Percentiles rank a stretch among this genome's conserved stretches.
These are phyloP conservation scores for Achatina immaculata DNA, from an alignment of 1,140 invertebrate genomes.

Conservation along the genomic window DNA sequence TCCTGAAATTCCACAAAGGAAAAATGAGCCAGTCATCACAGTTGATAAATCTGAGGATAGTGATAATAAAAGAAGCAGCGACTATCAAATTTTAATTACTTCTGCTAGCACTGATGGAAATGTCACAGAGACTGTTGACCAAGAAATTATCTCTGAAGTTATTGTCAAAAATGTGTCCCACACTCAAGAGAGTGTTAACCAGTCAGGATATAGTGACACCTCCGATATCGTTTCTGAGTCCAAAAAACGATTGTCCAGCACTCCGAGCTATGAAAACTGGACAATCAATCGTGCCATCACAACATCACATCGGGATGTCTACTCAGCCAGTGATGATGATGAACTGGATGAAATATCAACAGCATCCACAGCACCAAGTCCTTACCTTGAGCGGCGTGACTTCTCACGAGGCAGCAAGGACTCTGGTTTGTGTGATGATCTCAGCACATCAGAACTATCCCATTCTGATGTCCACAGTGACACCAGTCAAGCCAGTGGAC, in stretches of 20 bases:
- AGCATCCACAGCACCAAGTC: neutral
- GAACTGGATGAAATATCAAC: neutral
- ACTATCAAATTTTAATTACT: neutral
- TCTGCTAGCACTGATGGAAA: neutral
- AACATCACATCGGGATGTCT: neutral
- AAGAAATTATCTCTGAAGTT: neutral
- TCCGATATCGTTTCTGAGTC: too few relatives aligned
- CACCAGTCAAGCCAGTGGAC: neutral
- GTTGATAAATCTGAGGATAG: neutral
- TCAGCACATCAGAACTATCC: neutral
- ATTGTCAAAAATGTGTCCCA: neutral
- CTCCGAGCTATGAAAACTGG: conserved; percentile 16
- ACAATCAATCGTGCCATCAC: conserved; percentile 16
- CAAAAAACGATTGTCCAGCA: neutral
- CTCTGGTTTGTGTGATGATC: conserved; percentile 26
- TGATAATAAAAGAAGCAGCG: neutral
- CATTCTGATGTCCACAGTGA: neutral
- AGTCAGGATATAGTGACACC: too few relatives aligned
- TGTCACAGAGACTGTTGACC: neutral
- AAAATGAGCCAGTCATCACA: neutral
- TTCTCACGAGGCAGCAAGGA: conserved; percentile 12
- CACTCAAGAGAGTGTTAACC: neutral
- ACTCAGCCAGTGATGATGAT: conserved; percentile 20
- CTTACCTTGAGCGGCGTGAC: neutral
- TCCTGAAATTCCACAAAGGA: neutral